Evolutionary conservation across 2,113 vertebrate species (phyloP), one percentile per base, ranked within the genome.

Genomic region (Ceyx cyanopectus): DNA sequence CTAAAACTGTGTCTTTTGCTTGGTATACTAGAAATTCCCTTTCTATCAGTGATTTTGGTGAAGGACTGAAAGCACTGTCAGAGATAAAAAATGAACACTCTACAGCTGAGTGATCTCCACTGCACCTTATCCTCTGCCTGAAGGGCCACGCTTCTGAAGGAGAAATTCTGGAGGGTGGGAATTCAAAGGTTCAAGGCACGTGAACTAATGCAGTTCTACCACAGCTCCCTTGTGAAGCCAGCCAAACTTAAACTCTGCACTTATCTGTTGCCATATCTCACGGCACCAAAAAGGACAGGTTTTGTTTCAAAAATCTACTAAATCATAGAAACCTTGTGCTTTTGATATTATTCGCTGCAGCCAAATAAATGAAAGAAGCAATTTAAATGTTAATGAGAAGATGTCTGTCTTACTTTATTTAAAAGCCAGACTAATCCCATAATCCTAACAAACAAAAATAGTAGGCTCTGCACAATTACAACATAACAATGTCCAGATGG

Each of bases 321-420:
- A 67, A 89, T 24, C 22, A 62, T 60, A 90, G 45, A 69, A 54
- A 90, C 51, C 32, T 30, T 45, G 79, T 3, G 13, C 51, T 93
- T 92, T 50, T 74, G 73, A 58, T 87, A 89, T 73, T 90, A 91
- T 21, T 89, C 54, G 79, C 57, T 89, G 81, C 18, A 70, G 91
- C 46, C 63, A 95, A 96, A 97, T 85, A 89, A 96, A 61, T 67
- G 19, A 89, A 95, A 93, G 93, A 97, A 98, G 96, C 96, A 98
- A 97, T 98, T 97, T 97, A 98, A 97, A 97, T 97, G 97, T 97
- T 98, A 98, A 97, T 97, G 95, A 97, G 96, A 97, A 94, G 75
- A 95, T 90, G 95, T 93, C 93, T 95, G 34, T 94, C 94, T 97
- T 72, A 40, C 93, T 96, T 90, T 93, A 96, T 93, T 96, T 96